Conservation (phyloP, 2,113 vertebrate species). For the Zosterops hypoxanthus region DNA sequence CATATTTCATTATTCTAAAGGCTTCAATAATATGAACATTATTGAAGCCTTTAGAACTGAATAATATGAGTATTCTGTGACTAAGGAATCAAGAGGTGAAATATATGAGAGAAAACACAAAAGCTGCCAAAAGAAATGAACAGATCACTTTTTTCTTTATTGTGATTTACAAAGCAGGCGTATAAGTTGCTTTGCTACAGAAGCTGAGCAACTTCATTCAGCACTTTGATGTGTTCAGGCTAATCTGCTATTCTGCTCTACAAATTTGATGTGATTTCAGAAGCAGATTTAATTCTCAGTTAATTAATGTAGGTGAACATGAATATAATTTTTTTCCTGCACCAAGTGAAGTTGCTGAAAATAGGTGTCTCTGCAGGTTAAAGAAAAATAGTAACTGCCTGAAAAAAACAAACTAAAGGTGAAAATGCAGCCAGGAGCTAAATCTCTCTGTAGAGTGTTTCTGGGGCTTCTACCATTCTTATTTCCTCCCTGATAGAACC, state of each 20-base stretch:
- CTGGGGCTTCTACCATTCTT: neutral
- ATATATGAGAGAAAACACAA: neutral
- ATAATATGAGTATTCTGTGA: neutral
- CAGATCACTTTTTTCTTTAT: neutral
- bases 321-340: neutral
- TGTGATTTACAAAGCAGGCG: neutral
- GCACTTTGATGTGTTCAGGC: slow-evolving; percentile 3
- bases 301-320: slow-evolving; percentile 14
- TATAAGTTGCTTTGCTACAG: neutral
- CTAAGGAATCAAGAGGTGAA: neutral
- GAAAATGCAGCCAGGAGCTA: neutral
- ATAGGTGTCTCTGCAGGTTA: neutral
- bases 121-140: neutral
- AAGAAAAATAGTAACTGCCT: neutral
- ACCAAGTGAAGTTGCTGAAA: neutral
- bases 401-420: neutral
- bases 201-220: slow-evolving; percentile 1
- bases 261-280: slow-evolving; percentile 18
- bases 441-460: slow-evolving; percentile 1
- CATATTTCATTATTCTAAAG: slow-evolving; percentile 1
- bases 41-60: neutral
- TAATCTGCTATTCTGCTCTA: slow-evolving; percentile 5
- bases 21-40: neutral
- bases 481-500: neutral
- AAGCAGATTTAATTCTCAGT: neutral